Evolutionary conservation across 2,888 invertebrate species (phyloP).

Genomic region (Plebejus anna): DNA sequence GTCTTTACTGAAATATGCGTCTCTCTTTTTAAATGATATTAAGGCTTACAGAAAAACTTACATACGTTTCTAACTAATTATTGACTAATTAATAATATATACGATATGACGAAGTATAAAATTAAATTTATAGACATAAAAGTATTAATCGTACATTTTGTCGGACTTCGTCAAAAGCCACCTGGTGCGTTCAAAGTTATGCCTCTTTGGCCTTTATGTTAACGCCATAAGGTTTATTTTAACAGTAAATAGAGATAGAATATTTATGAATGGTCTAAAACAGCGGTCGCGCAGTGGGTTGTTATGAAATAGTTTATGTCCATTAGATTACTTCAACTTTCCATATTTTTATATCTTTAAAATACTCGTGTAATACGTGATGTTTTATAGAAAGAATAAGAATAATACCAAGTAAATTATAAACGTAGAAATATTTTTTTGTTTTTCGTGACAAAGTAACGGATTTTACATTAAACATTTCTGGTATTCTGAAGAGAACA

Average conservation of each 20-base stretch:
- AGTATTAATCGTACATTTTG: background rate
- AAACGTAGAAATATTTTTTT: no score
- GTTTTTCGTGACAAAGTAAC: no score
- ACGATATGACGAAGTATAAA: background rate
- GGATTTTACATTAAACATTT: no score
- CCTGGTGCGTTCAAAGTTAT: background rate
- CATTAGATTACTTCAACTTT: background rate
- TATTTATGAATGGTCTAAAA: background rate
- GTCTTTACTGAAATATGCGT: no score
- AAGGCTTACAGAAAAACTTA: background rate
- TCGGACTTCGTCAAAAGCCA: constrained; percentile 3
- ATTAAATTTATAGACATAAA: background rate
- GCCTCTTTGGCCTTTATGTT: background rate
- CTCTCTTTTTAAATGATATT: no score
- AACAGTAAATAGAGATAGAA: background rate
- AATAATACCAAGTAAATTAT: no score
- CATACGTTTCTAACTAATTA: background rate
- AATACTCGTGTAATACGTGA: no score
- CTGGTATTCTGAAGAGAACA: no score
- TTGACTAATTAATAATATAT: background rate
- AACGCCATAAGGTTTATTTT: background rate
- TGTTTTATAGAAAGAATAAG: no score
- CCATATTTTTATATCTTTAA: background rate
- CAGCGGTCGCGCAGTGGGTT: background rate
- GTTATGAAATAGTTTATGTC: background rate